Conservation (phyloP, 2,797 vertebrate genomes). For the Oreochromis mossambicus region DNA sequence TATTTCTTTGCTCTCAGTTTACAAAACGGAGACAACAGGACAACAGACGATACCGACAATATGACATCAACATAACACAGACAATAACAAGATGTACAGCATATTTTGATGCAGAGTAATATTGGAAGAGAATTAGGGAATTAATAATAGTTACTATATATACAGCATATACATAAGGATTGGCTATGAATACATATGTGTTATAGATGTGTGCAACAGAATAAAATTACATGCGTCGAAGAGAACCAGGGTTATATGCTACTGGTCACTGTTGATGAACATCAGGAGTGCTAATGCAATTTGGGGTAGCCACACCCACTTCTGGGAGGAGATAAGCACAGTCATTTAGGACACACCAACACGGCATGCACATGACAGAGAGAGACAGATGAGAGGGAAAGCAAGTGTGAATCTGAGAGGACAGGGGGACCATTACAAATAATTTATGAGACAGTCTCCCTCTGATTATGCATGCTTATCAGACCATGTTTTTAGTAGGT, state of each 20-base stretch:
- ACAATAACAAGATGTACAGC: background rate
- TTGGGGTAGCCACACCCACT: background rate
- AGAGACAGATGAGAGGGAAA: background rate
- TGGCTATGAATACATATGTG: background rate
- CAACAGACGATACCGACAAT: background rate
- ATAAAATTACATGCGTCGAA: background rate
- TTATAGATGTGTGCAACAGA: background rate
- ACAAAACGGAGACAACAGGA: background rate
- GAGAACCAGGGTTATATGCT: background rate
- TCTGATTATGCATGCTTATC: conserved; percentile 31
- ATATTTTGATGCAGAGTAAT: background rate
- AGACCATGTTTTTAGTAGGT: background rate
- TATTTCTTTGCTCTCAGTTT: background rate
- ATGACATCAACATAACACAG: background rate
- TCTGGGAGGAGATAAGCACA: background rate
- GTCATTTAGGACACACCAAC: background rate
- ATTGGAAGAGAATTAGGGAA: background rate
- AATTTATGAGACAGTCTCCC: background rate
- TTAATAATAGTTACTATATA: background rate
- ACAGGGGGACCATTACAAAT: background rate
- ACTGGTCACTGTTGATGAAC: background rate
- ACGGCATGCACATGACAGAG: background rate
- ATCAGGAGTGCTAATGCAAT: background rate
- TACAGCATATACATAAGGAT: background rate
- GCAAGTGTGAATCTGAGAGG: background rate